These are phyloP conservation scores for Todiramphus chloris DNA, from an alignment of 2,113 vertebrate species.

Conservation along the genomic window DNA sequence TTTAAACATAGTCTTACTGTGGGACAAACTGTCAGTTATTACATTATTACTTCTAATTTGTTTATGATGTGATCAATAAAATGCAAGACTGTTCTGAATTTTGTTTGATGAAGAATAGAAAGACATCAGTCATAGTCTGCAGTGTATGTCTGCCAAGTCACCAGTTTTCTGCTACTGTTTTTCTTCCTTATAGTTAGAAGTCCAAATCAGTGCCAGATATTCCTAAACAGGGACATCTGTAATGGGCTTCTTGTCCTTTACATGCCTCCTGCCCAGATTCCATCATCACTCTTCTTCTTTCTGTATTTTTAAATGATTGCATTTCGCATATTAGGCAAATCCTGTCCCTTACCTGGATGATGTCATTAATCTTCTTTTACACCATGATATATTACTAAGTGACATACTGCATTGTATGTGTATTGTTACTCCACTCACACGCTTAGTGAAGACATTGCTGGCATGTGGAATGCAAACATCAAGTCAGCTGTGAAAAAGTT, in stretches of 20 bases:
- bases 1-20: not conserved
- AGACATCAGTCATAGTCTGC: not conserved
- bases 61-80: not conserved
- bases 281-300: slow-evolving; percentile 48
- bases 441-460: slow-evolving; percentile 47
- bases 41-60: not conserved
- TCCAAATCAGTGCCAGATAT: slow-evolving; percentile 18
- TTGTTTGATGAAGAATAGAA: not conserved
- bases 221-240: slow-evolving; percentile 26
- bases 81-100: not conserved
- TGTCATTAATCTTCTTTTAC: slow-evolving; percentile 74
- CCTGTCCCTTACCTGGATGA: slow-evolving; percentile 65
- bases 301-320: slow-evolving; percentile 62
- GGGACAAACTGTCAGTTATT: not conserved
- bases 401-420: slow-evolving; percentile 46
- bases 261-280: slow-evolving; percentile 41
- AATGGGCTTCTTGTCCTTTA: slow-evolving; percentile 60
- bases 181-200: not conserved
- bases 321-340: slow-evolving; percentile 72
- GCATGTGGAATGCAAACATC: slow-evolving; percentile 48
- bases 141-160: not conserved
- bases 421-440: slow-evolving; percentile 67
- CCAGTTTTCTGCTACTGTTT: not conserved
- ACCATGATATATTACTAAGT: slow-evolving; percentile 65
- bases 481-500: slow-evolving; percentile 60